These are phyloP conservation scores for Parambassis ranga DNA, from an alignment of 2,797 vertebrate species.

Conservation along the genomic window DNA sequence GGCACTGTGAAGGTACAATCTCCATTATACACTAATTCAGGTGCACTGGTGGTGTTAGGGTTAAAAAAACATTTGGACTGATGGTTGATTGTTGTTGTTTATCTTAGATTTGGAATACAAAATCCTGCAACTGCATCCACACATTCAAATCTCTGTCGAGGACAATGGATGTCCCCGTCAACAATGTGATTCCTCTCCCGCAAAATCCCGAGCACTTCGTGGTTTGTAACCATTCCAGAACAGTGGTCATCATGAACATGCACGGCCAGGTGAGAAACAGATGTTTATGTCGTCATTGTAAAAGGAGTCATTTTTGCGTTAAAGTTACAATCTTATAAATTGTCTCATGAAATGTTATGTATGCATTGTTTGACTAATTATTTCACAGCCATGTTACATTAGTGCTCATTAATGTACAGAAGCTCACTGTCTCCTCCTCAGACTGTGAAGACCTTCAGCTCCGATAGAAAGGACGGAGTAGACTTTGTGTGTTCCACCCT, in stretches of 20 bases:
- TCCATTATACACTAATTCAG: neutral
- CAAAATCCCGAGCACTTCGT: slow-evolving; percentile 97
- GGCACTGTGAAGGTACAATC: slow-evolving; percentile 93
- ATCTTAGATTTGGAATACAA: slow-evolving; percentile 91
- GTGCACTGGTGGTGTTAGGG: no score
- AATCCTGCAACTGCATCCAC: slow-evolving; percentile 91
- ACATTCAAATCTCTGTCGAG: slow-evolving; percentile 91
- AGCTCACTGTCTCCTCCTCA: slow-evolving; percentile 1
- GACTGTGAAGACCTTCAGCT: slow-evolving; percentile 96
- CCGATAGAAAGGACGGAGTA: slow-evolving; percentile 89
- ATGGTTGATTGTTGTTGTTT: neutral
- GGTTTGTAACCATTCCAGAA: slow-evolving; percentile 94
- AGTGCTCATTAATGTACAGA: no score
- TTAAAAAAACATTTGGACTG: no score
- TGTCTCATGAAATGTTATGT: no score
- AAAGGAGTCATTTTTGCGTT: no score
- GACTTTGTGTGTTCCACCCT: slow-evolving; percentile 95
- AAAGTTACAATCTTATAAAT: no score
- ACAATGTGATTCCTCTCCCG: slow-evolving; percentile 91
- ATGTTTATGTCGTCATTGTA: no score
- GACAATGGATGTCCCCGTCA: slow-evolving; percentile 90
- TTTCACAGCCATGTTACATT: no score
- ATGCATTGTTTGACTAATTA: no score
- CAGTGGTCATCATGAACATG: slow-evolving; percentile 94
- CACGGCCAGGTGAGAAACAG: slow-evolving; percentile 92